Conservation (phyloP, 2,113 vertebrate genomes). For the Cinclus cinclus region DNA sequence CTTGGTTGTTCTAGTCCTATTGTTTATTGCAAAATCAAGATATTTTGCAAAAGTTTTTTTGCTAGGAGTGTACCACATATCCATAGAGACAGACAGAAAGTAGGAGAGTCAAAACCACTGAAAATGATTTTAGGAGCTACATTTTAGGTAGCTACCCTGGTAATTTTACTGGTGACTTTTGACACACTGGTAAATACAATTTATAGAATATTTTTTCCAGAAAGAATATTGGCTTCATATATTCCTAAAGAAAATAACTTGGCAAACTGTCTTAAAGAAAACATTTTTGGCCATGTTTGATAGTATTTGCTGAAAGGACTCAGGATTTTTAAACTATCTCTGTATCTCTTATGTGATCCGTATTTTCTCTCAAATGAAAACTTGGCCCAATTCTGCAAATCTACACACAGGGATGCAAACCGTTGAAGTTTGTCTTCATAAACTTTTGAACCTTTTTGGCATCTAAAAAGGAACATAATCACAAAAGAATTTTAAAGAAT, state of each 20-base stretch:
- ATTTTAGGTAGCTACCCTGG: not conserved
- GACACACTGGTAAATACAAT: not conserved
- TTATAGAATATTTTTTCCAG: not conserved
- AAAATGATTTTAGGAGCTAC: not conserved
- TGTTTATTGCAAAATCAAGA: not conserved
- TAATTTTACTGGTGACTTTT: not conserved
- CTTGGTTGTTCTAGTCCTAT: not conserved
- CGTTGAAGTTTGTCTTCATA: not conserved
- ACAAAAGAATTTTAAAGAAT: constrained; percentile 16
- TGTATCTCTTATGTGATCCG: accelerated
- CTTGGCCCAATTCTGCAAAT: not conserved
- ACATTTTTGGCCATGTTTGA: not conserved
- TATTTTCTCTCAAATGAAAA: not conserved
- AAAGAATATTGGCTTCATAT: not conserved
- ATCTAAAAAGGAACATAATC: not conserved
- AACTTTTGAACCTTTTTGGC: constrained; percentile 19
- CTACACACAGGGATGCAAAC: not conserved
- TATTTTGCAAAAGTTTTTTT: not conserved
- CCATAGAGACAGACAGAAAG: not conserved
- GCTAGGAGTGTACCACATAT: not conserved
- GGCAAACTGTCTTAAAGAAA: not conserved
- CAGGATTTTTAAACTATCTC: not conserved
- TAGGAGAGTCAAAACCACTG: not conserved
- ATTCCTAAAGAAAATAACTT: not conserved
- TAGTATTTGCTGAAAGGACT: not conserved